A percentile compares a stretch with the other conserved stretches of the same genome.
phyloP scores from a whole-genome alignment of 1,140 invertebrate genomes.

The Sipha flava region DNA sequence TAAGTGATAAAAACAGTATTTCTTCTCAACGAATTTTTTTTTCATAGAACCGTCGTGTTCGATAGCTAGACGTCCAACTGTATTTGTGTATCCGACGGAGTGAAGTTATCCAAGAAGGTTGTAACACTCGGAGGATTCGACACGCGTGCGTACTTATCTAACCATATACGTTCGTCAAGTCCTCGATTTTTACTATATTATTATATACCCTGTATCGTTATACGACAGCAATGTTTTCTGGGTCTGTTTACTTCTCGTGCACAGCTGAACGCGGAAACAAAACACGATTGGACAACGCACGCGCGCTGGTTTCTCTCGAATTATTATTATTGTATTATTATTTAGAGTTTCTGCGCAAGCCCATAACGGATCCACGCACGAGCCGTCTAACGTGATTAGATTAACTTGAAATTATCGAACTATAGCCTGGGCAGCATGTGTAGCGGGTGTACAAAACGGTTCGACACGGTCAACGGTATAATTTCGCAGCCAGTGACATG shows the following conservation, averaged over 20 bases:
- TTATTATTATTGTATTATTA: too few relatives aligned
- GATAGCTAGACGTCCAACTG: too few relatives aligned
- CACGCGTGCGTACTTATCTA: too few relatives aligned
- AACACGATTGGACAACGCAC: neutral
- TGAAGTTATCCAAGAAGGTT: too few relatives aligned
- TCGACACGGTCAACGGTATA: neutral
- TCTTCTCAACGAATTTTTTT: too few relatives aligned
- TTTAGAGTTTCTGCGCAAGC: too few relatives aligned
- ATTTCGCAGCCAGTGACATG: constrained; percentile 11
- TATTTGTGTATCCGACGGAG: too few relatives aligned
- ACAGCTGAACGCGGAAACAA: neutral
- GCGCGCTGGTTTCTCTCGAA: neutral
- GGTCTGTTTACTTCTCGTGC: neutral
- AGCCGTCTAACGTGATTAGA: neutral
- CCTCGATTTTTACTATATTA: neutral
- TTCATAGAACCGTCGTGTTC: too few relatives aligned
- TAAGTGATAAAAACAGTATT: too few relatives aligned
- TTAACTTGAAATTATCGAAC: neutral
- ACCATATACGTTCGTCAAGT: too few relatives aligned
- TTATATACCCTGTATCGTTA: neutral
- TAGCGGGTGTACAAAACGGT: neutral
- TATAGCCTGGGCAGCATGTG: neutral
- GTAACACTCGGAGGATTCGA: too few relatives aligned
- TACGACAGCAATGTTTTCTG: neutral
- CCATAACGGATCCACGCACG: constrained; percentile 7